Percentiles rank a stretch among this genome's conserved stretches.
These are phyloP conservation scores for Drosophila sechellia DNA, from an alignment of 1,140 invertebrate genomes.

Conservation along the genomic window DNA sequence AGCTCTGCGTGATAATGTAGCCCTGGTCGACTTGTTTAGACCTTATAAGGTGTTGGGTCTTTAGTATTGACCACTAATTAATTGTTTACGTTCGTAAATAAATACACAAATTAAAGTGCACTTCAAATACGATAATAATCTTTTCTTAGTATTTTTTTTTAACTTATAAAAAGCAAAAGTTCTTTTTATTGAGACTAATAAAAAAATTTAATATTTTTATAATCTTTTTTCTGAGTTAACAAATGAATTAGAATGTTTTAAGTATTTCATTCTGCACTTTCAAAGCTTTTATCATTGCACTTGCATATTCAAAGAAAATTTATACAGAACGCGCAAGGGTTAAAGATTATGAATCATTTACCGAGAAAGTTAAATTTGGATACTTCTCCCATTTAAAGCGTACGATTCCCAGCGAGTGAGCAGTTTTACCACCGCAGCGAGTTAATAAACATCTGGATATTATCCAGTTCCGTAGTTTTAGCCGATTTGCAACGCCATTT, in stretches of 20 bases:
- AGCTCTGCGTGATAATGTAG: slow-evolving; percentile 12
- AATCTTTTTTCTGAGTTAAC: too few relatives aligned
- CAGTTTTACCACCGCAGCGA: slow-evolving; percentile 61
- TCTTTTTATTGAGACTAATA: too few relatives aligned
- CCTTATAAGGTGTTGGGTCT: too few relatives aligned
- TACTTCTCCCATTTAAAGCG: slow-evolving; percentile 74
- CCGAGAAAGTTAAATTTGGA: slow-evolving; percentile 76
- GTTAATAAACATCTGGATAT: slow-evolving; percentile 22
- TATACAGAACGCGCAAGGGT: slow-evolving; percentile 37
- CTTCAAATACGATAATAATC: too few relatives aligned
- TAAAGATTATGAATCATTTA: slow-evolving; percentile 74
- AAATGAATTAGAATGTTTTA: not conserved
- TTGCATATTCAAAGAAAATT: too few relatives aligned
- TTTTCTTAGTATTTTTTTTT: too few relatives aligned
- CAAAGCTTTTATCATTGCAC: too few relatives aligned
- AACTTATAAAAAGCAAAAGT: too few relatives aligned
- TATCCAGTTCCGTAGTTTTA: slow-evolving; percentile 26
- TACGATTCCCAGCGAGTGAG: slow-evolving; percentile 66
- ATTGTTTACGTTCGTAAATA: too few relatives aligned
- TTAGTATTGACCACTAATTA: not conserved
- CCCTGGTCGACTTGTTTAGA: slow-evolving; percentile 25
- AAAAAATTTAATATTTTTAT: too few relatives aligned
- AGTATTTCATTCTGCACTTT: too few relatives aligned
- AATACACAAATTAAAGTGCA: too few relatives aligned
- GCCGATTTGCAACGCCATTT: slow-evolving; percentile 37